A percentile compares a stretch with the other conserved stretches of the same genome.
Conservation (phyloP, 2,113 vertebrate species). For the Ptilorrhoa leucosticta region DNA sequence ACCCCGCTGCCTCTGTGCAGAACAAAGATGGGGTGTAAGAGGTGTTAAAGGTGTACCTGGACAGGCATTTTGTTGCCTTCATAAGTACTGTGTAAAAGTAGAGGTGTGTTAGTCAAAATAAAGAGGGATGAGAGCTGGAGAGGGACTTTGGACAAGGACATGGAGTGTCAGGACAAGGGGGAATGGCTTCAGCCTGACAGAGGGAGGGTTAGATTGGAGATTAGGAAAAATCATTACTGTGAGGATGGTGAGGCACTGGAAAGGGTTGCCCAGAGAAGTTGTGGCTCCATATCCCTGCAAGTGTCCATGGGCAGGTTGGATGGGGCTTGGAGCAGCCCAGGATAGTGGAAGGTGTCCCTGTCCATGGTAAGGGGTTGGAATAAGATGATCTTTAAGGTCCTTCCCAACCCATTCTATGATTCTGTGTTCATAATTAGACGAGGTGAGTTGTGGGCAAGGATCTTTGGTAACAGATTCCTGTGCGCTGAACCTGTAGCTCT, state of each 20-base stretch:
- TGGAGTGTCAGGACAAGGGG: background rate
- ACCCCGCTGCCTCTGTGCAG: too few species aligned
- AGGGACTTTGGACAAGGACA: fast-evolving
- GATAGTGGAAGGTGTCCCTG: background rate
- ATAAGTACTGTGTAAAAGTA: fast-evolving
- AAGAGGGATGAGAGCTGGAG: background rate
- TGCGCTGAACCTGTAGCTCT: background rate
- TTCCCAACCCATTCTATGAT: background rate
- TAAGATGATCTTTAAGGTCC: background rate
- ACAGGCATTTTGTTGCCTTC: fast-evolving
- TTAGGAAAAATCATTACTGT: background rate
- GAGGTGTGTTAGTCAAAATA: background rate
- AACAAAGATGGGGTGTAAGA: background rate
- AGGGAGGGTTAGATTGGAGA: background rate
- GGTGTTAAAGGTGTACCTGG: fast-evolving
- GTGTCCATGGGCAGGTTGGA: background rate
- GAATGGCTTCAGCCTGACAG: background rate
- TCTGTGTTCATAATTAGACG: background rate
- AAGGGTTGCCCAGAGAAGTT: background rate
- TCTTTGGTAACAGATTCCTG: background rate
- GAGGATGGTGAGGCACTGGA: background rate
- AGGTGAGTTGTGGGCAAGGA: background rate
- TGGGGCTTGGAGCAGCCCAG: fast-evolving
- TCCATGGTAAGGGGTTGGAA: fast-evolving
- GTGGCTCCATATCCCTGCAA: background rate